These are phyloP conservation scores for Zygothrica quintamaculata DNA, from an alignment of 2,888 invertebrate species.

Conservation along the genomic window DNA sequence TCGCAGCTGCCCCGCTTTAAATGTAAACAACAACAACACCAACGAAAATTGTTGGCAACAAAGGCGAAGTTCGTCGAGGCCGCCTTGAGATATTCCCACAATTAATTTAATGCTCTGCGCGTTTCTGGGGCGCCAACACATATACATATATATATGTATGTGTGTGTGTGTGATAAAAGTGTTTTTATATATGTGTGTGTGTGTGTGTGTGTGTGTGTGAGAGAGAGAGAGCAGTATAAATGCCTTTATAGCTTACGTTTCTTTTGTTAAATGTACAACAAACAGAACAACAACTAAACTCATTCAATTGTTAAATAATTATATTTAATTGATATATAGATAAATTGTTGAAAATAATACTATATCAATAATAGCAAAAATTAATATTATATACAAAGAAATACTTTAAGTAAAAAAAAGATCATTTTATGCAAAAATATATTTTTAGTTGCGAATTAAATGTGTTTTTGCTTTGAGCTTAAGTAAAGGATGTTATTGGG, in stretches of 20 bases:
- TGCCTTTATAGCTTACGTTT: conserved; percentile 7
- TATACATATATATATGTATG: conserved; percentile 12
- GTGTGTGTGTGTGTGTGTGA: neutral
- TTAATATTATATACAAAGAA: too few species aligned
- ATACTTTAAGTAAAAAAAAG: too few species aligned
- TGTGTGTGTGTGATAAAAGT: conserved; percentile 3
- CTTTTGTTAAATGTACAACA: neutral
- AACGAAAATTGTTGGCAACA: conserved; percentile 45
- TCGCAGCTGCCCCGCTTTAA: conserved; percentile 46
- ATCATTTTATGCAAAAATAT: too few species aligned
- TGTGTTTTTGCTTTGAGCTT: too few species aligned
- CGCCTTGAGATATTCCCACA: conserved; percentile 67
- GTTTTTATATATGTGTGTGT: neutral
- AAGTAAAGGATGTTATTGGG: too few species aligned
- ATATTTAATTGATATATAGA: too few species aligned
- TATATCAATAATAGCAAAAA: too few species aligned
- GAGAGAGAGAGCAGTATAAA: too few species aligned
- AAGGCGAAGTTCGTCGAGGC: conserved; percentile 49
- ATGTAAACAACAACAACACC: conserved; percentile 30
- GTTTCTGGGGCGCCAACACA: conserved; percentile 47
- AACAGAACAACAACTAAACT: neutral
- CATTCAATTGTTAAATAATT: conserved; percentile 11
- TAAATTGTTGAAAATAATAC: too few species aligned
- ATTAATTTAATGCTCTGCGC: conserved; percentile 67
- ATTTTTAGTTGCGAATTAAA: too few species aligned